These are phyloP conservation scores for Sebastes schlegelii DNA, from an alignment of 2,113 vertebrate species.

Conservation along the genomic window DNA sequence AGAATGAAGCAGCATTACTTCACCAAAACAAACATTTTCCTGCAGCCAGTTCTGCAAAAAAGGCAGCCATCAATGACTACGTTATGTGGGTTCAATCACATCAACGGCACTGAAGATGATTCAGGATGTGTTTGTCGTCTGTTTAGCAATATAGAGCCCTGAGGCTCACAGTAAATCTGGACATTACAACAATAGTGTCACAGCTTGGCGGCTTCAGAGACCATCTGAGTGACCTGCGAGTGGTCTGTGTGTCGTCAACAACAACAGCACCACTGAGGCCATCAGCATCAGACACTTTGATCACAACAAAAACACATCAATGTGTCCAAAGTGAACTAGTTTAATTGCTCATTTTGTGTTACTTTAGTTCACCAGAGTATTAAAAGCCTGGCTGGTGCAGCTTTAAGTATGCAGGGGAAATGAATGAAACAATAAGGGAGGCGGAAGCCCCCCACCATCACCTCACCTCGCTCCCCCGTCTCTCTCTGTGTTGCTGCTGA, in stretches of 20 bases:
- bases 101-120: conserved; percentile 49
- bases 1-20: conserved; percentile 16
- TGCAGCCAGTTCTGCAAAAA: not conserved
- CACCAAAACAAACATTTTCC: conserved; percentile 27
- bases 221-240: conserved; percentile 28
- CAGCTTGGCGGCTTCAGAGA: conserved; percentile 44
- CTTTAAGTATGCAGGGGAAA: not conserved
- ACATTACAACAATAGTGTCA: conserved; percentile 40
- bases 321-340: not conserved
- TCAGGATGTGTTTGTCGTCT: conserved; percentile 1
- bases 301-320: not conserved
- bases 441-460: conserved; percentile 1
- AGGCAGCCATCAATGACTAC: conserved; percentile 23
- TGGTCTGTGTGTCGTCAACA: not conserved
- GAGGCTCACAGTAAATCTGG: conserved; percentile 49
- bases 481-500: conserved; percentile 21
- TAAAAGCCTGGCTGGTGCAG: not conserved
- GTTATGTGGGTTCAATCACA: conserved; percentile 48
- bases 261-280: too few species aligned
- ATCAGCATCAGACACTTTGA: not conserved
- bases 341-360: not conserved
- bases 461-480: not conserved
- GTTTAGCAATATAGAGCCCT: not conserved
- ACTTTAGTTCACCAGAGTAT: not conserved
- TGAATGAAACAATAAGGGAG: conserved; percentile 16